Base-by-base conservation (phyloP, 2,113 vertebrate species). In the Acrocephalus arundinaceus region DNA sequence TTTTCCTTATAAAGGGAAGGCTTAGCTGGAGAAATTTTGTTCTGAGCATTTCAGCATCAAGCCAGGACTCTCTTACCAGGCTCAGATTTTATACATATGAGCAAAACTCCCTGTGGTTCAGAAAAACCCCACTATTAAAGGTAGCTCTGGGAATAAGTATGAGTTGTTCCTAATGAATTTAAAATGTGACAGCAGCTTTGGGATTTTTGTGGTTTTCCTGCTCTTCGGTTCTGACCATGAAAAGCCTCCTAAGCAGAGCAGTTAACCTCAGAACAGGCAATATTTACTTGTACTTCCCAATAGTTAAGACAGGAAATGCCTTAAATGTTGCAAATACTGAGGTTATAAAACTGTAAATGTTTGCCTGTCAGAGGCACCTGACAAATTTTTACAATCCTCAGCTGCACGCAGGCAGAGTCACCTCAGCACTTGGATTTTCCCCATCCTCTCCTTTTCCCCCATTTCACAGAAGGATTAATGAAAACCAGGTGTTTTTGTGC, bases 241-340 rank as follows among this genome's bases (percentile, higher is more conserved):
- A 89, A 93, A 85, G 15, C 58, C 63, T 93, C 76, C 31, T 45
- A 81, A 91, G 73, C 5, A 84, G 21, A 88, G 76, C 78, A 94
- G 74, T 74, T 91, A 92, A 95, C 90, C 80, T 96, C 93, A 94
- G 77, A 94, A 80, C 43, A 83, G 70, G 91, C 90, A 96, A 83
- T 94, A 93, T 96, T 96, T 95, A 73, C 79, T 95, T 95, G 83
- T 92, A 89, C 84, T 94, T 97, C 59, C 76, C 84, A 77, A 65
- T 93, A 83, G 57, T 90, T 93, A 87, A 83, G 81, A 75, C 95
- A 96, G 94, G 95, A 97, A 97, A 97, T 97, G 63, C 95, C 80
- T 84, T 90, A 94, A 90, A 96, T 94, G 52, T 93, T 96, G 84
- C 76, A 96, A 85, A 97, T 95, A 67, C 63, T 96, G 89, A 95